Base-by-base conservation (phyloP, 2,113 vertebrate species). In the Otus sunia region DNA sequence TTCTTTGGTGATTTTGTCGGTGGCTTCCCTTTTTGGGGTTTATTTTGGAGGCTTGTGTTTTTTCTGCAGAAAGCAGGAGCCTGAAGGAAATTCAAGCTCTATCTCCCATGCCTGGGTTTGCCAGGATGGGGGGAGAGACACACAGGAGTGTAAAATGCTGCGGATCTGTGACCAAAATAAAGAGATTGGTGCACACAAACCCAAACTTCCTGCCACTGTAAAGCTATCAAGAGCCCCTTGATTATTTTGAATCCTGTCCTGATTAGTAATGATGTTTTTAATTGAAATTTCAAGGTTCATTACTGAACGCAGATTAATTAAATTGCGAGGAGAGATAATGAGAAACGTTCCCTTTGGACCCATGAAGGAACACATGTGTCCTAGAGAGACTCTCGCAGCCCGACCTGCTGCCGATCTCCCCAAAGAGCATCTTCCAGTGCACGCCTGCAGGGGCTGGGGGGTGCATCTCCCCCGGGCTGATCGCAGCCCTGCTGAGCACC, bases 251-350 rank as follows among this genome's bases (percentile, higher is more conserved):
- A 94, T 94, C 50, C 94, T 64, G 96, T 53, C 91, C 96, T 92
- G 96, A 96, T 97, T 93, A 83, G 96, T 79, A 90, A 95, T 92
- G 93, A 95, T 97, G 97, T 95, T 97, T 97, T 98, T 97, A 98
- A 98, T 98, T 97, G 97, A 96, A 97, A 98, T 97, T 97, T 97
- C 97, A 98, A 97, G 97, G 97, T 97, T 98, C 98, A 97, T 98
- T 98, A 98, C 94, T 97, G 98, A 96, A 96, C 56, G 76, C 84
- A 97, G 97, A 98, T 98, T 98, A 98, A 98, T 98, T 98, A 98
- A 98, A 97, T 97, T 64, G 97, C 74, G 21, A 93, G 88, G 79
- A 81, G 91, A 97, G 94, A 97, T 97, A 98, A 98, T 97, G 97
- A 95, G 97, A 85, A 96, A 86, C 3, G 92, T 67, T 97, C 98